These are phyloP conservation scores for Nomada hirtipes DNA, from an alignment of 2,888 invertebrate species.

Conservation along the genomic window DNA sequence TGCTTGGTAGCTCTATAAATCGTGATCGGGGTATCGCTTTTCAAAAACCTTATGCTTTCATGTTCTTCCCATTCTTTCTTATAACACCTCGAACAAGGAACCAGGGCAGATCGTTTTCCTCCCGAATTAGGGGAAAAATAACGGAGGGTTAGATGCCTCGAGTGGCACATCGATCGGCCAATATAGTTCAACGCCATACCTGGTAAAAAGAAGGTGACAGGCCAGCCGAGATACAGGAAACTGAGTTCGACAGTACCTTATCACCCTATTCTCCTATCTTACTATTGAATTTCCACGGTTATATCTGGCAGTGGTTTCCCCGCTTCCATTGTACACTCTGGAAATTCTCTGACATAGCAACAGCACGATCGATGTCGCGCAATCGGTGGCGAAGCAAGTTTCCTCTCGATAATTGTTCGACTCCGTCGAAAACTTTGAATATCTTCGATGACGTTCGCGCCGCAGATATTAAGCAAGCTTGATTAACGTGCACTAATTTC, in stretches of 20 bases:
- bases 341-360: background rate
- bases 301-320: background rate
- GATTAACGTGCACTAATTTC: background rate
- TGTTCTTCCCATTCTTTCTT: too few species aligned
- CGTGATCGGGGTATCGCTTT: too few species aligned
- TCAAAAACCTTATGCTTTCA: too few species aligned
- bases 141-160: background rate
- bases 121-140: conserved; percentile 19
- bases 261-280: conserved; percentile 11
- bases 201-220: background rate
- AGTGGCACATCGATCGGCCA: conserved; percentile 40
- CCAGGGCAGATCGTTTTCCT: background rate
- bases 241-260: conserved; percentile 19
- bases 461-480: too few species aligned
- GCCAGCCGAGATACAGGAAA: background rate
- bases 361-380: background rate
- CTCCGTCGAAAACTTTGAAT: background rate
- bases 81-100: background rate
- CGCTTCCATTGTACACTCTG: background rate
- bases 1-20: too few species aligned
- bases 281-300: conserved; percentile 18
- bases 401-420: background rate
- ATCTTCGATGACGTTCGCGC: too few species aligned
- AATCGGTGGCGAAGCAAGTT: background rate
- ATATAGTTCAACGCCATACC: conserved; percentile 36